These are phyloP conservation scores for Aplodontia rufa DNA, from an alignment of 2,113 vertebrate species.

Conservation along the genomic window DNA sequence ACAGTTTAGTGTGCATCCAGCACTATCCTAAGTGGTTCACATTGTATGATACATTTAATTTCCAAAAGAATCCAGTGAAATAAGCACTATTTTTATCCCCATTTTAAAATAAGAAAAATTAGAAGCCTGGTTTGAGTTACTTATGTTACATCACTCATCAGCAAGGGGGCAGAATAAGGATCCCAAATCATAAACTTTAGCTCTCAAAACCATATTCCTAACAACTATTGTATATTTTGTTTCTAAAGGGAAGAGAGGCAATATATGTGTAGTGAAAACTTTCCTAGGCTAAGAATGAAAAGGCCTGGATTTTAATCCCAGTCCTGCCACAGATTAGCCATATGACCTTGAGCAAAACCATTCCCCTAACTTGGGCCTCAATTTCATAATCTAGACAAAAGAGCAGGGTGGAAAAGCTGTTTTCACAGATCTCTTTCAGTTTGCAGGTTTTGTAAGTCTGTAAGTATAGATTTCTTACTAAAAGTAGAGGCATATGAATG, in stretches of 20 bases:
- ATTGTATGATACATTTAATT: slow-evolving; percentile 3
- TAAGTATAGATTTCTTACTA: slow-evolving; percentile 34
- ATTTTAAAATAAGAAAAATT: slow-evolving; percentile 27
- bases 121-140: background rate
- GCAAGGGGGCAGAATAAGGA: background rate
- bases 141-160: background rate
- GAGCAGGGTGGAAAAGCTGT: background rate
- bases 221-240: background rate
- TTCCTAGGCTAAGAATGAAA: background rate
- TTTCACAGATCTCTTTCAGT: slow-evolving; percentile 36
- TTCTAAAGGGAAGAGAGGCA: background rate
- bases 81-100: background rate
- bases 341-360: background rate
- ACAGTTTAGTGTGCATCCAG: background rate
- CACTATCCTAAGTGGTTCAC: background rate
- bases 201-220: background rate
- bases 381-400: slow-evolving; percentile 23
- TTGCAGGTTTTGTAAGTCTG: background rate
- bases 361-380: background rate
- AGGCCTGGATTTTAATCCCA: background rate
- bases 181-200: background rate
- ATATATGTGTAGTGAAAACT: background rate
- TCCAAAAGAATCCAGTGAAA: background rate
- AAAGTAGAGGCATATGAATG: slow-evolving; percentile 29
- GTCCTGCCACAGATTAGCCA: background rate